Conservation (phyloP, 2,797 vertebrate species). For the Paramormyrops hopkinsi region DNA sequence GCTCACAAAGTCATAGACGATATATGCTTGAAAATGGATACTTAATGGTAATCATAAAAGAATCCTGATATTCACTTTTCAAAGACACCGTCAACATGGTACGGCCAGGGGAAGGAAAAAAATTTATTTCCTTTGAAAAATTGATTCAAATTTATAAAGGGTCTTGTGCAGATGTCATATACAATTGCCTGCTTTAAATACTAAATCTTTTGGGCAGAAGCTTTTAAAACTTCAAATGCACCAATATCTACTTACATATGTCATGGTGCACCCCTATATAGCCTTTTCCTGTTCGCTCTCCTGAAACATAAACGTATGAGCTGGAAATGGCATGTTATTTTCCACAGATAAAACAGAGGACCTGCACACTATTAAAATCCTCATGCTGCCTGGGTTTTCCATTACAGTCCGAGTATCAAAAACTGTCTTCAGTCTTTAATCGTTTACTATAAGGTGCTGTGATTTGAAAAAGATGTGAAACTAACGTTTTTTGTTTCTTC, state of each 20-base stretch:
- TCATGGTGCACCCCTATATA: conserved; percentile 57
- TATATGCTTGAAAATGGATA: conserved; percentile 37
- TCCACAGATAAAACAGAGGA: conserved; percentile 49
- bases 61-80: conserved; percentile 47
- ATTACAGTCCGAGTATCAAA: conserved; percentile 42
- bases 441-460: background rate
- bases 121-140: conserved; percentile 66
- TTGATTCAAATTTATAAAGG: conserved; percentile 59
- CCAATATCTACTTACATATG: conserved; percentile 65
- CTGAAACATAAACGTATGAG: conserved; percentile 46
- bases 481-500: background rate
- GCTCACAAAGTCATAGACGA: conserved; percentile 36
- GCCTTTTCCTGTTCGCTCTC: conserved; percentile 49
- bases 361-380: conserved; percentile 50
- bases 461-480: background rate
- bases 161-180: conserved; percentile 55
- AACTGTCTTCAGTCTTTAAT: conserved; percentile 22
- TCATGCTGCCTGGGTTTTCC: conserved; percentile 57
- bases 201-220: conserved; percentile 70
- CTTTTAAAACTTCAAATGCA: conserved; percentile 75
- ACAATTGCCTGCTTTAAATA: conserved; percentile 49
- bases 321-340: conserved; percentile 46
- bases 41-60: conserved; percentile 51
- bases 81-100: conserved; percentile 56
- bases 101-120: conserved; percentile 29